phyloP scores from a whole-genome alignment of 2,888 invertebrate genomes.

The Ectemnius cavifrons region DNA sequence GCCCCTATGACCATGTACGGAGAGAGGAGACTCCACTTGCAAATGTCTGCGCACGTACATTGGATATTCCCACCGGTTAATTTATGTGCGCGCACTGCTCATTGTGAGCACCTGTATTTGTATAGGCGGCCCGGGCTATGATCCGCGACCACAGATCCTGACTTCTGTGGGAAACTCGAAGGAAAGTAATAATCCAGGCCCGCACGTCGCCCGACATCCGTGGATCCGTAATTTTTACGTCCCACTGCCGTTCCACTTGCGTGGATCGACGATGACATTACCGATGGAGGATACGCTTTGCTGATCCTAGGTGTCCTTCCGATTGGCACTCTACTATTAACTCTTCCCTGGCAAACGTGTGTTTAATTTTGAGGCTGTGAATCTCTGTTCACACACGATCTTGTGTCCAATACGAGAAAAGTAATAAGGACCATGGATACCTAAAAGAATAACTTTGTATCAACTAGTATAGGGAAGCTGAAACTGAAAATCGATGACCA shows the following conservation, averaged over 20 bases:
- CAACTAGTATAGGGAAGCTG: too few species aligned
- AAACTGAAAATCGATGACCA: too few species aligned
- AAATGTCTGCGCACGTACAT: conserved; percentile 14
- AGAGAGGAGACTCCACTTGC: background rate
- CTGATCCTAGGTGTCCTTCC: background rate
- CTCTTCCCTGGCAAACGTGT: background rate
- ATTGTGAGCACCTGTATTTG: conserved; percentile 60
- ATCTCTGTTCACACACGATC: background rate
- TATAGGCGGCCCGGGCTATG: conserved; percentile 70
- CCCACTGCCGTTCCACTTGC: conserved; percentile 27
- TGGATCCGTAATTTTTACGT: conserved; percentile 48
- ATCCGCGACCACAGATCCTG: conserved; percentile 77
- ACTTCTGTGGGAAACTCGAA: conserved; percentile 77
- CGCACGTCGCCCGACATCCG: conserved; percentile 22
- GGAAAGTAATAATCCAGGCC: conserved; percentile 70
- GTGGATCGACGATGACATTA: conserved; percentile 25
- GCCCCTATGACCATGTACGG: background rate
- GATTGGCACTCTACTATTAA: background rate
- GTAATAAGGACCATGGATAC: too few species aligned
- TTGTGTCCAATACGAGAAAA: background rate
- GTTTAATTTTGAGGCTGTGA: too few species aligned
- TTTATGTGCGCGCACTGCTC: conserved; percentile 63
- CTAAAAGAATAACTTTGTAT: too few species aligned
- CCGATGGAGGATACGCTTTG: background rate
- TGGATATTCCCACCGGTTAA: conserved; percentile 72